These are phyloP conservation scores for Patella depressa DNA, from an alignment of 2,888 invertebrate genomes.

Conservation along the genomic window DNA sequence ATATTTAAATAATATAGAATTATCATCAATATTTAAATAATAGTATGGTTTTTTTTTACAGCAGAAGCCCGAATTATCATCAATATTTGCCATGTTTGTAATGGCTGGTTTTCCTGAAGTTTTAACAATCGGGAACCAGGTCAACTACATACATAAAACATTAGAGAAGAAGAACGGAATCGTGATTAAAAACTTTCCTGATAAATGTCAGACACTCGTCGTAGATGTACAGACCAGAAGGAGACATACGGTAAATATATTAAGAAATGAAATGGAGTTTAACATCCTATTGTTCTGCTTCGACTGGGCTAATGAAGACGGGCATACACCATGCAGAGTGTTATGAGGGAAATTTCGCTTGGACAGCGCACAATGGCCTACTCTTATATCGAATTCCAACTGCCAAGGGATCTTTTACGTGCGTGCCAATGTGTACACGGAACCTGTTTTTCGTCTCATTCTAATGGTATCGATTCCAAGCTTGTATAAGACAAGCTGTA, in stretches of 20 bases:
- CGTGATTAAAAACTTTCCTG: constrained; percentile 68
- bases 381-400: too few relatives aligned
- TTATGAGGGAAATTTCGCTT: too few relatives aligned
- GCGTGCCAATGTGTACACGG: too few relatives aligned
- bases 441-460: too few relatives aligned
- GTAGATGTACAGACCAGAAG: constrained; percentile 65
- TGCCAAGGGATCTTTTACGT: too few relatives aligned
- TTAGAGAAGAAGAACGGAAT: constrained; percentile 62
- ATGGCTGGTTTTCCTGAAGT: constrained; percentile 70
- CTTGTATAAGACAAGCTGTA: too few relatives aligned
- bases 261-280: too few relatives aligned
- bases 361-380: too few relatives aligned
- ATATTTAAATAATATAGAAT: constrained; percentile 53
- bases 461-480: too few relatives aligned
- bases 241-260: constrained; percentile 54
- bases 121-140: constrained; percentile 64
- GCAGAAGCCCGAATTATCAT: constrained; percentile 60
- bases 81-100: constrained; percentile 68
- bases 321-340: too few relatives aligned
- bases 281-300: too few relatives aligned
- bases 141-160: constrained; percentile 60
- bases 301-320: too few relatives aligned
- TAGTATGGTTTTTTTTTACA: constrained; percentile 25
- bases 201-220: constrained; percentile 65
- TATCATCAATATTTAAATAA: constrained; percentile 58